A percentile compares a stretch with the other conserved stretches of the same genome.
phyloP scores from a whole-genome alignment of 2,888 invertebrate genomes.

The Tetanocera ferruginea region DNA sequence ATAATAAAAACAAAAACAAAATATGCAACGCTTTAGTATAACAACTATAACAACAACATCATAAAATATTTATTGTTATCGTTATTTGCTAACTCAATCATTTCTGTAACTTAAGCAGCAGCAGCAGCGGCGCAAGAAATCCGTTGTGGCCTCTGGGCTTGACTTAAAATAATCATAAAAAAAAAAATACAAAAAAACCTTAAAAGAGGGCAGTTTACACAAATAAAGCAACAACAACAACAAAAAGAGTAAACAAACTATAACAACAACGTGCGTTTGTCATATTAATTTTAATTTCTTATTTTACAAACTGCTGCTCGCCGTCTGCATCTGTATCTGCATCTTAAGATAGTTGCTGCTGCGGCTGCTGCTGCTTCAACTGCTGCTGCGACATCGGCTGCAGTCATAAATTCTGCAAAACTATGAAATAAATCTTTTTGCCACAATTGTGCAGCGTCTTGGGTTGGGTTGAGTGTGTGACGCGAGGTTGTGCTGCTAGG shows the following conservation, averaged over 20 bases:
- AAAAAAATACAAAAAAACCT: slow-evolving; percentile 46
- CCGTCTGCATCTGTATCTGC: not conserved
- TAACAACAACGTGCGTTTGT: slow-evolving; percentile 54
- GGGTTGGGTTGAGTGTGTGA: not conserved
- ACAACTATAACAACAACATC: not conserved
- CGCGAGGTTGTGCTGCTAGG: not conserved
- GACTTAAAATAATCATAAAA: slow-evolving; percentile 32
- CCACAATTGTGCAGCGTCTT: slow-evolving; percentile 53
- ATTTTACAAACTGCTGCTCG: slow-evolving; percentile 49
- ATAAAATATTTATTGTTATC: slow-evolving; percentile 12
- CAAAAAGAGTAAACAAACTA: not conserved
- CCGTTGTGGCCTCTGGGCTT: not conserved
- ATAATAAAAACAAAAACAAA: not conserved
- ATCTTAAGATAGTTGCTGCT: not conserved
- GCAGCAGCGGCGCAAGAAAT: not conserved
- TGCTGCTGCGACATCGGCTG: not conserved
- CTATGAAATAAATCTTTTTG: slow-evolving; percentile 65
- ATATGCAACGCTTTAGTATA: not conserved
- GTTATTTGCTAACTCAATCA: slow-evolving; percentile 13
- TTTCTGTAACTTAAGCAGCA: not conserved
- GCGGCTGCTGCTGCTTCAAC: not conserved
- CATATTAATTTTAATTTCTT: slow-evolving; percentile 65
- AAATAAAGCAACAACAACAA: slow-evolving; percentile 14
- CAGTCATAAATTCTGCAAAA: slow-evolving; percentile 61
- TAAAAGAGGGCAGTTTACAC: not conserved